These are phyloP conservation scores for Bradysia coprophila DNA, from an alignment of 1,140 invertebrate species.

Conservation along the genomic window DNA sequence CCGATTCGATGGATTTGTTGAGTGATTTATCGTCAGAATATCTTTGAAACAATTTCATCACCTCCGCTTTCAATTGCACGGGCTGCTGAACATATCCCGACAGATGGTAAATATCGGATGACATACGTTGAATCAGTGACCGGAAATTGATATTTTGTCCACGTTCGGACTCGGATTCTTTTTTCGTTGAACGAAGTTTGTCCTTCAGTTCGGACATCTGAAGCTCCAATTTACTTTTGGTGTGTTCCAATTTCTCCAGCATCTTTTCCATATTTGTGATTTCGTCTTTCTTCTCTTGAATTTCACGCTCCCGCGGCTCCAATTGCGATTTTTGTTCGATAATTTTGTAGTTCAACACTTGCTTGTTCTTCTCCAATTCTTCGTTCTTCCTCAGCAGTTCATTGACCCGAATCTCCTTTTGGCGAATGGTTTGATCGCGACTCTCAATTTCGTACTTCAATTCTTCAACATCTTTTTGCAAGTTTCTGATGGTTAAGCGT, in stretches of 20 bases:
- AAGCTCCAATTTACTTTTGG: conserved; percentile 41
- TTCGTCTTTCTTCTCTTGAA: conserved; percentile 59
- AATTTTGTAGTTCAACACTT: conserved; percentile 77
- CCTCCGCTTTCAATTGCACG: conserved; percentile 52
- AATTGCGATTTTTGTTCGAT: conserved; percentile 69
- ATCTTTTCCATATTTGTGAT: conserved; percentile 55
- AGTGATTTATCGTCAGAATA: conserved; percentile 52
- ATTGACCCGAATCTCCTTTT: conserved; percentile 68
- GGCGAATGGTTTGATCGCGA: conserved; percentile 58
- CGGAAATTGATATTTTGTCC: conserved; percentile 40
- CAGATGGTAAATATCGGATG: conserved; percentile 57
- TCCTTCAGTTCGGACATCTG: conserved; percentile 53
- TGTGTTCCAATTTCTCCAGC: conserved; percentile 37
- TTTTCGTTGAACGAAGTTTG: conserved; percentile 48
- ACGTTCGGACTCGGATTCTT: conserved; percentile 46
- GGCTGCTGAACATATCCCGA: conserved; percentile 58
- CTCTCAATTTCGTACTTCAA: conserved; percentile 58
- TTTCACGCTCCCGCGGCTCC: conserved; percentile 60
- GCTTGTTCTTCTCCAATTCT: conserved; percentile 80
- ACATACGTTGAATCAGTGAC: conserved; percentile 48
- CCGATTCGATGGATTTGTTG: conserved; percentile 35
- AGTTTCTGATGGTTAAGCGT: conserved; percentile 41
- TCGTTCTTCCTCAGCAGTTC: conserved; percentile 70
- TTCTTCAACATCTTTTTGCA: conserved; percentile 57
- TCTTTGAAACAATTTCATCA: conserved; percentile 37